A percentile compares a stretch with the other conserved stretches of the same genome.
Conservation (phyloP, 1,140 invertebrate genomes). For the Calephelis nemesis region DNA sequence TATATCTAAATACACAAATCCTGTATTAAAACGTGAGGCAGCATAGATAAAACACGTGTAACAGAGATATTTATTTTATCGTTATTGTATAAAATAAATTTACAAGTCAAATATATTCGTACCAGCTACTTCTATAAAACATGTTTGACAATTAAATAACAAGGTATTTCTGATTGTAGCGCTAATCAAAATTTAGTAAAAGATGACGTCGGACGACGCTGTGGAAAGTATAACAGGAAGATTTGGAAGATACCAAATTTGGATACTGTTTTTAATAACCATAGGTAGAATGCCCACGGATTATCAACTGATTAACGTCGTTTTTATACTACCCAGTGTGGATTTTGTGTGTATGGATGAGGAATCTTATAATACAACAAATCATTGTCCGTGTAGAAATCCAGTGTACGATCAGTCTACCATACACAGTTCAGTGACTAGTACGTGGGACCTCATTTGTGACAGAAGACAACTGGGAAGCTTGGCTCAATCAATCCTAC, state of each 20-base stretch:
- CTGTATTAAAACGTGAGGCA: too few species aligned
- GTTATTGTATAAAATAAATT: too few species aligned
- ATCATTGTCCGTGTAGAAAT: conserved; percentile 65
- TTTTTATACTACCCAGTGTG: conserved; percentile 82
- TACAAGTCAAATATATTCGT: too few species aligned
- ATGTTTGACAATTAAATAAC: neutral
- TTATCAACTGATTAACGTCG: conserved; percentile 84
- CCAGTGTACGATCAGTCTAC: conserved; percentile 68
- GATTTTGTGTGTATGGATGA: conserved; percentile 80
- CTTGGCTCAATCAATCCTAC: conserved; percentile 75
- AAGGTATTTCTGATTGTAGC: neutral
- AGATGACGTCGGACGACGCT: conserved; percentile 44
- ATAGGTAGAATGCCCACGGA: conserved; percentile 84
- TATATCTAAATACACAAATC: too few species aligned
- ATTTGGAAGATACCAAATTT: conserved; percentile 59
- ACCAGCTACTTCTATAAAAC: neutral
- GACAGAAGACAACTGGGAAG: conserved; percentile 69
- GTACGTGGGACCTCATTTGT: conserved; percentile 79
- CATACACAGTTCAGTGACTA: conserved; percentile 73
- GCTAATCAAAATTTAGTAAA: neutral
- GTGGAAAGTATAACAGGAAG: conserved; percentile 56
- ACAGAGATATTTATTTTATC: too few species aligned
- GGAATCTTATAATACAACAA: conserved; percentile 50
- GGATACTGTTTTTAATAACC: conserved; percentile 81
- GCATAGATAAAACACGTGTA: too few species aligned